Percentiles rank a stretch among this genome's conserved stretches.
These are phyloP conservation scores for Dallia pectoralis DNA, from an alignment of 2,797 vertebrate genomes.

Conservation along the genomic window DNA sequence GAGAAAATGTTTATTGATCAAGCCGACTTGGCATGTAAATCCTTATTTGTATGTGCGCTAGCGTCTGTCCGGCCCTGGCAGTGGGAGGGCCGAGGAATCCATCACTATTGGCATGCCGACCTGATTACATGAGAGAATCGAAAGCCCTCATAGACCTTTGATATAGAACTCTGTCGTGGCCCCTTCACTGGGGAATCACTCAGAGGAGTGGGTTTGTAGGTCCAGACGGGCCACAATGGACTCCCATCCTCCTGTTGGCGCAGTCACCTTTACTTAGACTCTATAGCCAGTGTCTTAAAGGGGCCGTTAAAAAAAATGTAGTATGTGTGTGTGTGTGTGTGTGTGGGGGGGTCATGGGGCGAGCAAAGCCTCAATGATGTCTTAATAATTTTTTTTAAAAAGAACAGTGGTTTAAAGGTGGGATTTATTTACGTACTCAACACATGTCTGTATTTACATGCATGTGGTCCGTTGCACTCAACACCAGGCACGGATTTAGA, in stretches of 20 bases:
- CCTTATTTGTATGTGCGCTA: conserved; percentile 67
- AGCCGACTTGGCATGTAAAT: conserved; percentile 67
- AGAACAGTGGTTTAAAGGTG: background rate
- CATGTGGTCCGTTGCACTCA: too few relatives aligned
- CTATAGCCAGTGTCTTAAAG: conserved; percentile 19
- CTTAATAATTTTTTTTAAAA: background rate
- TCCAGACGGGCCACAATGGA: conserved; percentile 33
- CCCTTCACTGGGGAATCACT: conserved; percentile 74
- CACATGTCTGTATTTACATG: too few relatives aligned
- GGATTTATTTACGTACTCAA: too few relatives aligned
- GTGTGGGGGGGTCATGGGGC: background rate
- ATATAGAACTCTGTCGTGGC: conserved; percentile 73
- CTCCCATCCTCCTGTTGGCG: conserved; percentile 37
- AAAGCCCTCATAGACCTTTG: conserved; percentile 71
- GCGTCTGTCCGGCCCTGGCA: conserved; percentile 25
- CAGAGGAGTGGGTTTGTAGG: conserved; percentile 58
- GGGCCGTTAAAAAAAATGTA: conserved; percentile 23
- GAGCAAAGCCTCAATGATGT: background rate
- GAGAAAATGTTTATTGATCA: conserved; percentile 71
- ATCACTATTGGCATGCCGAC: conserved; percentile 75
- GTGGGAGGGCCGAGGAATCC: conserved; percentile 60
- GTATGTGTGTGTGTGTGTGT: background rate
- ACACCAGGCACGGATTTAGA: too few relatives aligned
- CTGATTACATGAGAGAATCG: conserved; percentile 70
- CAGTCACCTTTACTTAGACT: conserved; percentile 45